phyloP scores from a whole-genome alignment of 2,113 vertebrate species.

The Zingel zingel region DNA sequence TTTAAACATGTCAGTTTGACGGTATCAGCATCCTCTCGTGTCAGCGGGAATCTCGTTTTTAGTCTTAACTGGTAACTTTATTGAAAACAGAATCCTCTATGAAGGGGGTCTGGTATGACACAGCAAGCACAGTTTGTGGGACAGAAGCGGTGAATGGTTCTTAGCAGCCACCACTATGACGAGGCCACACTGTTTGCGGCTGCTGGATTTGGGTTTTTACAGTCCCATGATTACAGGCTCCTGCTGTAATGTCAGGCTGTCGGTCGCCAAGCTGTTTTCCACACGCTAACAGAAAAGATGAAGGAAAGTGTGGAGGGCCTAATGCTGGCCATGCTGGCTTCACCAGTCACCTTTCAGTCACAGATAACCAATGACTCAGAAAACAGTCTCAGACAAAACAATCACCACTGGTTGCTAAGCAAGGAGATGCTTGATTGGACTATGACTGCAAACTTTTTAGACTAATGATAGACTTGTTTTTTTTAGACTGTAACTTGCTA shows the following conservation, averaged over 20 bases:
- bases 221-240: constrained; percentile 85
- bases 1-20: constrained; percentile 27
- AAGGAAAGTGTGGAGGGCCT: constrained; percentile 68
- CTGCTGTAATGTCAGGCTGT: constrained; percentile 83
- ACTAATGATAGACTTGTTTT: constrained; percentile 73
- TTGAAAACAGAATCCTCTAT: constrained; percentile 69
- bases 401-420: constrained; percentile 59
- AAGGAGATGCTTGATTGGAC: constrained; percentile 72
- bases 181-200: constrained; percentile 83
- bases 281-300: constrained; percentile 78
- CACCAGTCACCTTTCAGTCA: constrained; percentile 76
- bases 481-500: constrained; percentile 50
- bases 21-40: constrained; percentile 26
- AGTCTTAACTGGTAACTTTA: constrained; percentile 63
- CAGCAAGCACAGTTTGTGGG: constrained; percentile 73
- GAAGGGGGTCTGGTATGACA: constrained; percentile 77
- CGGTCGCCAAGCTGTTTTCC: constrained; percentile 80
- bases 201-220: constrained; percentile 85
- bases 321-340: constrained; percentile 70
- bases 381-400: constrained; percentile 69
- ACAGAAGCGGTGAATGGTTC: constrained; percentile 73
- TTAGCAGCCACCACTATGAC: constrained; percentile 79
- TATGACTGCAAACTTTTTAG: constrained; percentile 61
- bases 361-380: constrained; percentile 69
- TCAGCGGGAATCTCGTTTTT: constrained; percentile 52